A percentile compares a stretch with the other conserved stretches of the same genome.
These are phyloP conservation scores for Carabus problematicus DNA, from an alignment of 2,888 invertebrate genomes.

Conservation along the genomic window DNA sequence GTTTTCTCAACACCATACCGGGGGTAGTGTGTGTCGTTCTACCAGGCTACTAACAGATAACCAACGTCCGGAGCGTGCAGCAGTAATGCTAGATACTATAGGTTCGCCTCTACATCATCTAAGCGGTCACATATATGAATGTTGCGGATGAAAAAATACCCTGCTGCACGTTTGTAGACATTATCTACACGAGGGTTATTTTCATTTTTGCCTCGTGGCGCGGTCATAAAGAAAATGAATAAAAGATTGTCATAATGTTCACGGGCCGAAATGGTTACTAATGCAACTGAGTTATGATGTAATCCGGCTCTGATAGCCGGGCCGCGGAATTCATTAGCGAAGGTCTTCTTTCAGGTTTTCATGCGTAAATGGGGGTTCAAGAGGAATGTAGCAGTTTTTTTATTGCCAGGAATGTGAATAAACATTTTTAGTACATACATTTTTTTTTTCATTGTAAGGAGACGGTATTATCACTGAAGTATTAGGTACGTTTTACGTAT, in stretches of 20 bases:
- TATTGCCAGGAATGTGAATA: slow-evolving; percentile 20
- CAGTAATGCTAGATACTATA: background rate
- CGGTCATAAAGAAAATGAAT: slow-evolving; percentile 38
- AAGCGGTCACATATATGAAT: background rate
- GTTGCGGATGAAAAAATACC: slow-evolving; percentile 31
- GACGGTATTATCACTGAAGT: no score
- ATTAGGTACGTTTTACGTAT: no score
- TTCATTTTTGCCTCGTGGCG: slow-evolving; percentile 24
- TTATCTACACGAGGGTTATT: slow-evolving; percentile 32
- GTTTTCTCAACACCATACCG: slow-evolving; percentile 1
- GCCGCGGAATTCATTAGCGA: slow-evolving; percentile 34
- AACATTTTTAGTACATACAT: slow-evolving; percentile 2
- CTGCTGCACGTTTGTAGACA: slow-evolving; percentile 20
- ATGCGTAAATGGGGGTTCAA: slow-evolving; percentile 4
- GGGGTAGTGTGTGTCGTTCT: background rate
- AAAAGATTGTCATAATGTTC: slow-evolving; percentile 40
- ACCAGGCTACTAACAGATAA: slow-evolving; percentile 9
- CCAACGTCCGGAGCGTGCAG: no score
- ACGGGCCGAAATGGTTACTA: slow-evolving; percentile 37
- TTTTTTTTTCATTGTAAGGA: no score
- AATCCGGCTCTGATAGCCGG: slow-evolving; percentile 30
- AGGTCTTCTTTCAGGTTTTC: slow-evolving; percentile 9
- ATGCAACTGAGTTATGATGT: slow-evolving; percentile 36
- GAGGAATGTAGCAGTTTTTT: slow-evolving; percentile 9
- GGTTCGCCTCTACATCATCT: background rate